Evolutionary conservation across 2,113 vertebrate genomes (phyloP).

Genomic region (Chroicocephalus ridibundus): DNA sequence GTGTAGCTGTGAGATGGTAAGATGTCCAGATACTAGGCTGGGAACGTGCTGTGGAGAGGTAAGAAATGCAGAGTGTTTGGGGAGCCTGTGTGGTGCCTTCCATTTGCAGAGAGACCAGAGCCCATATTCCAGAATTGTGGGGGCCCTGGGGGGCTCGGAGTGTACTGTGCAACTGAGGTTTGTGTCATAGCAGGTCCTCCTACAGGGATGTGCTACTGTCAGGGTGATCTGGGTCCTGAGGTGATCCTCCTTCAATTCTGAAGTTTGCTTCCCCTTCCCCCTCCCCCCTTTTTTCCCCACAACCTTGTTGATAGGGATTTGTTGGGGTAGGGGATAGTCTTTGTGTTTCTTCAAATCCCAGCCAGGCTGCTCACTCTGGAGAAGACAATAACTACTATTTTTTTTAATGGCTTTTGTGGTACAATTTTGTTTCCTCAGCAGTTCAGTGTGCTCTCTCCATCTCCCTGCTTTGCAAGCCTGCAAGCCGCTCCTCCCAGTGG

Average conservation of each 20-base stretch:
- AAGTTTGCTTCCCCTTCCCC: neutral
- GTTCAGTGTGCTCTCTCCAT: neutral
- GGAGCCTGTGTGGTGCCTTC: neutral
- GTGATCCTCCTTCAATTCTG: neutral
- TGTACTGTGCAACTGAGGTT: neutral
- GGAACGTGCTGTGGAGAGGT: rapidly evolving
- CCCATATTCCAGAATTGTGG: rapidly evolving
- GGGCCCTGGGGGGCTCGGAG: rapidly evolving
- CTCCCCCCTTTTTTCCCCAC: neutral
- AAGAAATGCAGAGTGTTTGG: neutral
- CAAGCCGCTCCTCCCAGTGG: neutral
- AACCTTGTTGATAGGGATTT: neutral
- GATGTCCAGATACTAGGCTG: neutral
- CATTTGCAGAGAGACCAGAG: neutral
- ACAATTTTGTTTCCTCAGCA: neutral
- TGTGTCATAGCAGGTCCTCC: neutral
- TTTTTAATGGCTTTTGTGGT: neutral
- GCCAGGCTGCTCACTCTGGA: neutral
- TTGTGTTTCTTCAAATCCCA: neutral
- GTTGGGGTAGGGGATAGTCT: neutral
- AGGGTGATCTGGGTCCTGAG: neutral
- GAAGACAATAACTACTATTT: neutral
- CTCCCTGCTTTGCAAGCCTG: neutral
- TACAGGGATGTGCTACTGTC: neutral
- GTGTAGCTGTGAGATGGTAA: neutral